Base-by-base conservation (phyloP, 1,140 invertebrate species). In the Cotesia typhae region DNA sequence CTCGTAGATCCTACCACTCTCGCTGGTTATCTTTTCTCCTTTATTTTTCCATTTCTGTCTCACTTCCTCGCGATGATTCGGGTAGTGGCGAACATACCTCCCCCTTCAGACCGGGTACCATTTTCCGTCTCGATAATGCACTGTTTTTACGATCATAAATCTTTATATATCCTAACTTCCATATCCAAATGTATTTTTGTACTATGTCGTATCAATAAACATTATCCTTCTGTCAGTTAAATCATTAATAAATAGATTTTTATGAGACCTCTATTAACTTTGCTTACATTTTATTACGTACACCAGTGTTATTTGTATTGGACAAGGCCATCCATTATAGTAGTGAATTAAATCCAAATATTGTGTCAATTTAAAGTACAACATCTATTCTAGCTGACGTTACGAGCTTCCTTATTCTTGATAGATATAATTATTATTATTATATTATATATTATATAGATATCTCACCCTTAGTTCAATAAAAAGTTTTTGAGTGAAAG, bases 1-100 rank as follows among this genome's bases (percentile, higher is more conserved):
- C 78, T 81, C 85, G 79, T 87, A 85, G 79, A 81, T 85, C 78
- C 79, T 76, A 64, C 71, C 6, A 63, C 57, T 1, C 51, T 63
- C 41, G 64, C 65, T 41, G 9, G 38, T 41, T 47, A 6, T 47
- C 41, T 6, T 47, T 47, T 59, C 61, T 61, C 17, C 67, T 55
- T 53, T 35, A 41, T 37, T 47, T 47, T 47, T 47, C 7, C 41
- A 47, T 47, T 10, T 10, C 41, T 10, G 41, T 47, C 41, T 47
- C 41, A 2, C 41, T 47, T 9, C 6, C 41, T 47, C 41, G 41
- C 41, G 41, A 47, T 47, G 41, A 47, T 47, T 47, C 41, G 41
- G 5, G 60, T 36, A 17, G 37, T 51, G 38, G 64, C 70, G 4
- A 51, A 71, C 70, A 63, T 60, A 70, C 35, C 28, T 17, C 14